phyloP scores from a whole-genome alignment of 2,113 vertebrate species.

The Limnothrissa miodon region DNA sequence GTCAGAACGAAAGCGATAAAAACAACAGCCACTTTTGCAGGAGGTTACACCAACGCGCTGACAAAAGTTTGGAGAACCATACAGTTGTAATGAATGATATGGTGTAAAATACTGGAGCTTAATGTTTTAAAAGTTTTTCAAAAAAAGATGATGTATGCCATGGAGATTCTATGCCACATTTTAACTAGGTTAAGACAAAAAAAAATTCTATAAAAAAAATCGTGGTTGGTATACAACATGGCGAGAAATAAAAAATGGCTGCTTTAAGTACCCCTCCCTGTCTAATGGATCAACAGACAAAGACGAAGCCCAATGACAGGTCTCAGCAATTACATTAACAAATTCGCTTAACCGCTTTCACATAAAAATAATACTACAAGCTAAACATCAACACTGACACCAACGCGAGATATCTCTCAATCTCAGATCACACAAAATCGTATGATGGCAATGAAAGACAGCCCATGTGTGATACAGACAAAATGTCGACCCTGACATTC shows the following conservation, averaged over 20 bases:
- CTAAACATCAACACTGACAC: neutral
- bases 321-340: neutral
- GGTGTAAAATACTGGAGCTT: neutral
- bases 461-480: conserved; percentile 24
- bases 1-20: neutral
- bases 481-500: conserved; percentile 46
- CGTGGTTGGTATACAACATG: too few species aligned
- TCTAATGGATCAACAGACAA: conserved; percentile 35
- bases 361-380: neutral
- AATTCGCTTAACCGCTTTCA: neutral
- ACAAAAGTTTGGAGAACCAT: neutral
- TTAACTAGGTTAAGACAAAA: neutral
- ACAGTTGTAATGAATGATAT: neutral
- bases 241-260: conserved; percentile 74
- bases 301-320: conserved; percentile 21
- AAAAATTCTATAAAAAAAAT: neutral
- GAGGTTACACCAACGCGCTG: neutral
- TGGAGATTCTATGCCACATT: too few species aligned
- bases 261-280: conserved; percentile 41
- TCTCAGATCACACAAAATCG: neutral
- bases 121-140: too few species aligned
- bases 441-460: neutral
- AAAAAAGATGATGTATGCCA: too few species aligned
- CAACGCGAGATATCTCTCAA: neutral
- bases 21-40: neutral